Base-by-base conservation (phyloP, 2,888 invertebrate species). In the Rosalia funebris region DNA sequence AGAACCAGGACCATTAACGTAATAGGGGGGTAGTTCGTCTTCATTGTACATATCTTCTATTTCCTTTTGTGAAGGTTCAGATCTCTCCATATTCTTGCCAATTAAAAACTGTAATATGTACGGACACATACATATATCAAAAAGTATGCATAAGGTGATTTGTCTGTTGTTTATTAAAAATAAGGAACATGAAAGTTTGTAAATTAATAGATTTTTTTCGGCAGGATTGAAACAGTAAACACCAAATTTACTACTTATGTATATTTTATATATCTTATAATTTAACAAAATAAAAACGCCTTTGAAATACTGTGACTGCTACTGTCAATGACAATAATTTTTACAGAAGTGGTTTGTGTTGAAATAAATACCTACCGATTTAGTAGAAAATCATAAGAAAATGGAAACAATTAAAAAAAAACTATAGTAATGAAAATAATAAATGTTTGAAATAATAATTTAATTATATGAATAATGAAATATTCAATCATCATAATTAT, bases 41-140 rank as follows among this genome's bases (percentile, higher is more conserved):
- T 83, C 79, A 67, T 89, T 88, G 36, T 90, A 83, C 44, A 83
- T 79, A 1, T 77, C 71, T 7, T 83, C 76, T 1, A 91, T 84
- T 2, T 86, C 85, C 1, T 82, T 75, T 16, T 80, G 63, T 0
- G 84, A 79, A 0, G 91, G 90, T 12, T 83, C 81, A 5, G 73
- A 66, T 9, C 90, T 83, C 9, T 83, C 79, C 1, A 85, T 81
- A 9, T 84, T 83, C 65, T 85, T 85, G 0, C 87, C 86, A 20
- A 88, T 75, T 37, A 91, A 77, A 73, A 85, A 83, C 82, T 88
- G 70, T 31, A 79, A 79, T 47, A 34, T 7, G 9, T 37, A 37
- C 39, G 10, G 3, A n/a, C n/a, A n/a, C n/a, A n/a, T n/a, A n/a
- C n/a, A n/a, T n/a, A n/a, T n/a, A n/a, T n/a, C n/a, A n/a, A n/a